A percentile compares a stretch with the other conserved stretches of the same genome.
phyloP scores from a whole-genome alignment of 2,113 vertebrate species.

The Progne subis region DNA sequence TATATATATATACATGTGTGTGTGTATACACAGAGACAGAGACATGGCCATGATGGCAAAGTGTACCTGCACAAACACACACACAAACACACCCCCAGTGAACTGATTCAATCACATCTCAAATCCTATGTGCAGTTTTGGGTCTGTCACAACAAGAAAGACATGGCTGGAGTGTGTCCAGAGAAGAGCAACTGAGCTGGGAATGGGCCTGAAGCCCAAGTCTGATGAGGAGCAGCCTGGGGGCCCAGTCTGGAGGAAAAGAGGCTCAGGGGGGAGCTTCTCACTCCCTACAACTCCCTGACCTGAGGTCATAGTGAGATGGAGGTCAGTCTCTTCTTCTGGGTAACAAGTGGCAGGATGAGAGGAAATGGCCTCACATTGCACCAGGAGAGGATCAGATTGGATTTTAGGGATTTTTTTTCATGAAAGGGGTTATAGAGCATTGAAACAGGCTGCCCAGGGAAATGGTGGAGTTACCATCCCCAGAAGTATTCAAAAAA shows the following conservation, averaged over 20 bases:
- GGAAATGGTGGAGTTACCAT: background rate
- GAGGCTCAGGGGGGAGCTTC: background rate
- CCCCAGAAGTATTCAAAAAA: background rate
- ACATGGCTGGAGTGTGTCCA: background rate
- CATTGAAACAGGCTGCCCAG: background rate
- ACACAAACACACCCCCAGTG: background rate
- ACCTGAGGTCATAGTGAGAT: fast-evolving
- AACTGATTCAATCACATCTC: background rate
- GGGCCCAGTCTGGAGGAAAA: background rate
- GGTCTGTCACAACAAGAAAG: background rate
- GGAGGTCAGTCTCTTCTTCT: fast-evolving
- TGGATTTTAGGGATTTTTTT: background rate
- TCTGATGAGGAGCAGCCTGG: background rate
- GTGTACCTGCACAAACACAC: background rate
- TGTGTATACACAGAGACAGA: fast-evolving
- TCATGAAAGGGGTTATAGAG: background rate
- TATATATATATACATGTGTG: fast-evolving
- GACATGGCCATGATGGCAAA: background rate
- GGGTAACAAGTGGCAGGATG: background rate
- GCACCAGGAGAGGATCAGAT: background rate
- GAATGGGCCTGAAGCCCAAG: background rate
- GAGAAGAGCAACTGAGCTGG: background rate
- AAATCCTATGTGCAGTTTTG: background rate
- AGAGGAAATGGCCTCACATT: background rate
- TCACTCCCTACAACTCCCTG: background rate